phyloP scores from a whole-genome alignment of 1,140 invertebrate species.

The Triops longicaudatus region DNA sequence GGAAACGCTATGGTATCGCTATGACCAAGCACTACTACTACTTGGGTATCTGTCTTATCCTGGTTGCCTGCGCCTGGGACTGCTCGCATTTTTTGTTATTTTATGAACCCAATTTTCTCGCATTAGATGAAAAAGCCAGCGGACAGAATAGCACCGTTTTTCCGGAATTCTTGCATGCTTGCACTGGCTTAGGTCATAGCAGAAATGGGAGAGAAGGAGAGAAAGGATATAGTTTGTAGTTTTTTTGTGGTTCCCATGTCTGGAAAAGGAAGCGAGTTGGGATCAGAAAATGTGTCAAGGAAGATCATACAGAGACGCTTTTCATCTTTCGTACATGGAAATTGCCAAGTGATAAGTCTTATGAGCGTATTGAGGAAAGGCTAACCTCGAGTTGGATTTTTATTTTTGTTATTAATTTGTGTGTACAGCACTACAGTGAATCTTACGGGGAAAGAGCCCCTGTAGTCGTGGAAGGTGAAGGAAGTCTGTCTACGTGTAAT shows the following conservation, averaged over 20 bases:
- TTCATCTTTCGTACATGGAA: neutral
- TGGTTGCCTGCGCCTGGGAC: neutral
- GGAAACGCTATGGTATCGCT: neutral
- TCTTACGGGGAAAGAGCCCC: neutral
- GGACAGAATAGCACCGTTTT: neutral
- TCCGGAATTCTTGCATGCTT: neutral
- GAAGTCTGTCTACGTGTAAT: neutral
- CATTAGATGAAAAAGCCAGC: conserved; percentile 10
- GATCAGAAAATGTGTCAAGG: neutral
- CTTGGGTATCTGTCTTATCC: neutral
- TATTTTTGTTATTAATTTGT: neutral
- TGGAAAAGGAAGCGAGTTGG: neutral
- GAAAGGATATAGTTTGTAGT: neutral
- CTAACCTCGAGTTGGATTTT: neutral
- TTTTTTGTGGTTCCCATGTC: neutral
- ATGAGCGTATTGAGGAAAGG: neutral
- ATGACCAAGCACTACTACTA: neutral
- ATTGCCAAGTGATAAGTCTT: neutral
- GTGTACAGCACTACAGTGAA: neutral
- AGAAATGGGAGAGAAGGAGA: neutral
- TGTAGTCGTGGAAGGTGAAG: neutral
- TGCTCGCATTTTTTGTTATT: neutral
- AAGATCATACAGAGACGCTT: neutral
- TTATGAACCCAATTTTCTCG: conserved; percentile 15
- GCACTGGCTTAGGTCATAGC: neutral